Evolutionary conservation across 2,888 invertebrate genomes (phyloP).

Genomic region (Drosophila kambysellisi): DNA sequence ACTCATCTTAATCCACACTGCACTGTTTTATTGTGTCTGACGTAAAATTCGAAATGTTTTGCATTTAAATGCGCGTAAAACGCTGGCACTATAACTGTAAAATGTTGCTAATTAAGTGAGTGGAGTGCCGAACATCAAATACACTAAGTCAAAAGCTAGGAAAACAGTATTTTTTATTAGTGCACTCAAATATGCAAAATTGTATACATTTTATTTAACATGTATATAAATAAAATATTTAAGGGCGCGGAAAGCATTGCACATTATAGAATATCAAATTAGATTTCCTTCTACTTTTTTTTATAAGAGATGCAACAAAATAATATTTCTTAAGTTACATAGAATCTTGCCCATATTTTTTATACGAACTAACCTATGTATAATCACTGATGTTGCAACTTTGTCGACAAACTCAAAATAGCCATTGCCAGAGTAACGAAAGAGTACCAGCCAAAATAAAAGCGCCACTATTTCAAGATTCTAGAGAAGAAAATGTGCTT

Average conservation of each 20-base stretch:
- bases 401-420: not conserved
- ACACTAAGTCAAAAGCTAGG: slow-evolving; percentile 17
- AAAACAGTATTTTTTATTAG: not conserved
- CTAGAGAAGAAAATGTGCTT: slow-evolving; percentile 61
- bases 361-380: not conserved
- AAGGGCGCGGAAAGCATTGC: not conserved
- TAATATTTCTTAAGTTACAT: not conserved
- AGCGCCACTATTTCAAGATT: slow-evolving; percentile 40
- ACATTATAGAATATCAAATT: not conserved
- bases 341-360: not conserved
- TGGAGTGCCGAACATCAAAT: slow-evolving; percentile 13
- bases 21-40: slow-evolving; percentile 44
- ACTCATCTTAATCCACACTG: slow-evolving; percentile 9
- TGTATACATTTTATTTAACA: not conserved
- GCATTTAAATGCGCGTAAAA: slow-evolving; percentile 53
- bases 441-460: slow-evolving; percentile 53
- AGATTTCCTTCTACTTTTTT: not conserved
- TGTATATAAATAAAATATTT: not conserved
- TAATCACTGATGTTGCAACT: not conserved
- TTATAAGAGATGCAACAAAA: not conserved
- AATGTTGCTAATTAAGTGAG: not conserved
- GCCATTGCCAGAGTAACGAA: slow-evolving; percentile 7
- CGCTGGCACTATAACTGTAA: slow-evolving; percentile 38
- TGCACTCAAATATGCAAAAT: not conserved
- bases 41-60: slow-evolving; percentile 57